These are phyloP conservation scores for Aphodius granarius DNA, from an alignment of 2,888 invertebrate species.

Conservation along the genomic window DNA sequence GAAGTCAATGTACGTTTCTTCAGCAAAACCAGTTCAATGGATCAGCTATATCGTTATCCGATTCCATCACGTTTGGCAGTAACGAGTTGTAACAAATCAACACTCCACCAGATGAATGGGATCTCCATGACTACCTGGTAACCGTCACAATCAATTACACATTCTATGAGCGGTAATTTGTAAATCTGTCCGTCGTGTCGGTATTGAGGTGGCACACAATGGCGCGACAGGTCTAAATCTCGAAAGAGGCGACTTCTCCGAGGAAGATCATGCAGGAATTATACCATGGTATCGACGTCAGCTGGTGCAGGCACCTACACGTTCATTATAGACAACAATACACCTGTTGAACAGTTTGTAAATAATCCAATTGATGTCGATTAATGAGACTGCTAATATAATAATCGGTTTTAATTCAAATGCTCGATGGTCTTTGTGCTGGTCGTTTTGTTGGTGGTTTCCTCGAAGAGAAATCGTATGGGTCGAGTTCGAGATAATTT, in stretches of 20 bases:
- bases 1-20: no score
- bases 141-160: neutral
- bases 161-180: neutral
- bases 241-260: no score
- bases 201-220: neutral
- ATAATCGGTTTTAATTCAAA: neutral
- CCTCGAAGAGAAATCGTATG: neutral
- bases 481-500: neutral
- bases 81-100: neutral
- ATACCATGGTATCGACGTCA: neutral
- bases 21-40: neutral
- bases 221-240: neutral
- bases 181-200: neutral
- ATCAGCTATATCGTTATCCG: neutral
- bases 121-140: neutral
- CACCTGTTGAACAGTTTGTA: neutral
- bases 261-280: neutral
- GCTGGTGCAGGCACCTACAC: neutral
- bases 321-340: neutral
- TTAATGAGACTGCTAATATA: neutral
- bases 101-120: neutral
- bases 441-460: neutral
- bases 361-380: neutral
- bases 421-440: neutral
- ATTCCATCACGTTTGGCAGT: neutral